A percentile compares a stretch with the other conserved stretches of the same genome.
Conservation (phyloP, 2,113 vertebrate species). For the Eonycteris spelaea region DNA sequence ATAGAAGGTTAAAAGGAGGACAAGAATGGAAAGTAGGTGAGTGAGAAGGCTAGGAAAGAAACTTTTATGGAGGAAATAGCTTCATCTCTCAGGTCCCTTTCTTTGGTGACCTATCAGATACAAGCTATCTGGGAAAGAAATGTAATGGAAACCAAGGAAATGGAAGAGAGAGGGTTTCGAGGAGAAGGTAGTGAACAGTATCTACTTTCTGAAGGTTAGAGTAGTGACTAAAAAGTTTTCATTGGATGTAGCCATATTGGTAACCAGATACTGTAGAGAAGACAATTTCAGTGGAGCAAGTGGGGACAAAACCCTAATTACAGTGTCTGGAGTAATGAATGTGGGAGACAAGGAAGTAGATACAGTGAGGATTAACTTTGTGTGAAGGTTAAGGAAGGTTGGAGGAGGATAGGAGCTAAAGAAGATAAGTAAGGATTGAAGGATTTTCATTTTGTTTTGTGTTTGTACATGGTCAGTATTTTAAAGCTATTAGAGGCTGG, state of each 20-base stretch:
- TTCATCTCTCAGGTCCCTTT: no score
- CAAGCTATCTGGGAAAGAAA: not conserved
- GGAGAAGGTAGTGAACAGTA: not conserved
- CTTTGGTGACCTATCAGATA: not conserved
- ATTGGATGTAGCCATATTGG: not conserved
- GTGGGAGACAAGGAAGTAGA: not conserved
- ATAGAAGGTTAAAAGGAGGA: not conserved
- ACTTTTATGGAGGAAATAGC: not conserved
- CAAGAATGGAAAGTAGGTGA: not conserved
- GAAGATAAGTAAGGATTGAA: no score
- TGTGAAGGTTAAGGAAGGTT: not conserved
- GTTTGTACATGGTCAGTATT: not conserved
- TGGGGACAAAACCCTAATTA: not conserved
- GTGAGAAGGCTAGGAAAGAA: not conserved
- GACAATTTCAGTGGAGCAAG: not conserved
- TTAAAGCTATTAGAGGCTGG: not conserved
- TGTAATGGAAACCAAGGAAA: not conserved
- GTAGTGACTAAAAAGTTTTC: not conserved
- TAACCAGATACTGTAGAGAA: not conserved
- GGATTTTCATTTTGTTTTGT: not conserved
- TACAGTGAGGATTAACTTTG: not conserved
- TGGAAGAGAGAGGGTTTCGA: not conserved
- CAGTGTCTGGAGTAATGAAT: not conserved
- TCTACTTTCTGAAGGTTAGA: not conserved
- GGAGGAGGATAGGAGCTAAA: not conserved